Conservation (phyloP, 1,140 invertebrate genomes). For the Dinoponera quadriceps region DNA sequence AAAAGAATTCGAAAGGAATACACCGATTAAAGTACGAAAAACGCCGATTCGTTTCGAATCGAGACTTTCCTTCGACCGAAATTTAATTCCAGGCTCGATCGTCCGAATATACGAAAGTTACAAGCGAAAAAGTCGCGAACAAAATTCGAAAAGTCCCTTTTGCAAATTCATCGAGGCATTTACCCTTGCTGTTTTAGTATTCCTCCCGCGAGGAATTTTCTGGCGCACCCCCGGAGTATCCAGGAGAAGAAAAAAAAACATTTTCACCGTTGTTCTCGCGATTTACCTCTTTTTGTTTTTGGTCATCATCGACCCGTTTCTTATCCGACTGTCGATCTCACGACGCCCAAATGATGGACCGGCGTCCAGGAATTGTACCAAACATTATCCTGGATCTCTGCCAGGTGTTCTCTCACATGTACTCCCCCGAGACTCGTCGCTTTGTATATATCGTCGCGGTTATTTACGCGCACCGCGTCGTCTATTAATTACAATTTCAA, state of each 20-base stretch:
- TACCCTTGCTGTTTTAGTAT: neutral
- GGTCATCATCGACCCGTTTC: slow-evolving; percentile 29
- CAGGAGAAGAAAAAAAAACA: neutral
- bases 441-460: slow-evolving; percentile 68
- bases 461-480: slow-evolving; percentile 62
- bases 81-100: neutral
- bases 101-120: neutral
- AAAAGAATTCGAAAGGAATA: neutral
- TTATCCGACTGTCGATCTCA: slow-evolving; percentile 61
- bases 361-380: slow-evolving; percentile 64
- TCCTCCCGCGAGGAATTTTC: neutral
- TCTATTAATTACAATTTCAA: slow-evolving; percentile 73
- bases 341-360: slow-evolving; percentile 63
- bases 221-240: neutral
- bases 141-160: neutral
- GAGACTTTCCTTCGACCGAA: neutral
- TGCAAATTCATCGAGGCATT: neutral
- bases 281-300: slow-evolving; percentile 24
- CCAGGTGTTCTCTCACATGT: slow-evolving; percentile 62
- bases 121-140: neutral
- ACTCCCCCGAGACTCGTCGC: slow-evolving; percentile 37
- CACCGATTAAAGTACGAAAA: neutral
- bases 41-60: neutral
- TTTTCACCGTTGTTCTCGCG: neutral
- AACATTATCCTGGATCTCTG: slow-evolving; percentile 72